Percentiles rank a stretch among this genome's conserved stretches.
These are phyloP conservation scores for Drosophila leonis DNA, from an alignment of 2,888 invertebrate genomes.

Conservation along the genomic window DNA sequence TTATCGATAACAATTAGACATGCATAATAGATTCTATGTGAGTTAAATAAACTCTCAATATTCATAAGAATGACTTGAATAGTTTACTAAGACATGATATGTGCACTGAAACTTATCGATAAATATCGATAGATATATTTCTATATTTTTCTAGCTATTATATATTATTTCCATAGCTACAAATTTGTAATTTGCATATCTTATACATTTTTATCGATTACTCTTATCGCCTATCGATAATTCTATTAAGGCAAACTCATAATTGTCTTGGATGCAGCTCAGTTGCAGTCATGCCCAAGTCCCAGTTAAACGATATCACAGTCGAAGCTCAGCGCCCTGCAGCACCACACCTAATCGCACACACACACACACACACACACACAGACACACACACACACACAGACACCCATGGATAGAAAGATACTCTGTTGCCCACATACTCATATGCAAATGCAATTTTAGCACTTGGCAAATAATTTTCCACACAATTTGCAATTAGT, in stretches of 20 bases:
- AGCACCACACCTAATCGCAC: slow-evolving; percentile 25
- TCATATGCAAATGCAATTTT: slow-evolving; percentile 70
- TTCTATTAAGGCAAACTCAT: not conserved
- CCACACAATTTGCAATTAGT: slow-evolving; percentile 81
- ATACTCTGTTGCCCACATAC: slow-evolving; percentile 36
- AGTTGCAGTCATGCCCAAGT: slow-evolving; percentile 9
- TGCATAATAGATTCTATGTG: not conserved
- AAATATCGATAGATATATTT: not conserved
- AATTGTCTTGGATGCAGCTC: not conserved
- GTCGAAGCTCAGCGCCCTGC: slow-evolving; percentile 19
- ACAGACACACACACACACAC: slow-evolving; percentile 10
- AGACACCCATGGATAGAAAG: slow-evolving; percentile 1
- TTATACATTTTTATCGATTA: not conserved
- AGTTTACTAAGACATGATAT: not conserved
- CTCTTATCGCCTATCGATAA: not conserved
- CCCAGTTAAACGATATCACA: slow-evolving; percentile 16
- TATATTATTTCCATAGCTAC: not conserved
- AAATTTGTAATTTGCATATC: not conserved
- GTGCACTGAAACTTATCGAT: not conserved
- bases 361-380: slow-evolving; percentile 11
- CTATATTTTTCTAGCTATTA: no score
- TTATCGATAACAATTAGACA: not conserved
- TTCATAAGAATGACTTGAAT: not conserved
- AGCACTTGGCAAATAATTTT: slow-evolving; percentile 71
- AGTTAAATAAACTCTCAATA: not conserved